Conservation (phyloP, 1,140 invertebrate species). For the Diabrotica virgifera region DNA sequence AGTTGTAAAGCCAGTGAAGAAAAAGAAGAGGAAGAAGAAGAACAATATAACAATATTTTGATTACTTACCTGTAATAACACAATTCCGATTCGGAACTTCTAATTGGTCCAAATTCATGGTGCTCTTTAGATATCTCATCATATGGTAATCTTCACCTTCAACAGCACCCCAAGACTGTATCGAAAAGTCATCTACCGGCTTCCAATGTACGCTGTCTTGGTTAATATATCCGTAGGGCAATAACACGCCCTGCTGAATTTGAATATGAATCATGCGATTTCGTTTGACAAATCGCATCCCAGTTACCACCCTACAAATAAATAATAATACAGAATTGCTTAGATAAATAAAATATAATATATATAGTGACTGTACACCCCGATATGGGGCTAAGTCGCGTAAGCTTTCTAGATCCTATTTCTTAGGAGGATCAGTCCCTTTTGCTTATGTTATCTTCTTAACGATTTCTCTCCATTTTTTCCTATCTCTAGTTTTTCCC, state of each 20-base stretch:
- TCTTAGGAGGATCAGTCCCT: too few relatives aligned
- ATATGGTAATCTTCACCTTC: slow-evolving; percentile 67
- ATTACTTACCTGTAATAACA: slow-evolving; percentile 61
- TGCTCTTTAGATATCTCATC: slow-evolving; percentile 66
- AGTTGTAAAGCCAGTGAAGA: too few relatives aligned
- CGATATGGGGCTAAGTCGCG: too few relatives aligned
- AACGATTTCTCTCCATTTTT: too few relatives aligned
- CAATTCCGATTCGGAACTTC: slow-evolving; percentile 51
- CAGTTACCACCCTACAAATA: slow-evolving; percentile 70
- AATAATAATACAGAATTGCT: too few relatives aligned
- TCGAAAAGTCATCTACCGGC: slow-evolving; percentile 59
- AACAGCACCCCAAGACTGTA: slow-evolving; percentile 49
- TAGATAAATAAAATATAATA: too few relatives aligned
- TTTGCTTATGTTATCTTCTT: too few relatives aligned
- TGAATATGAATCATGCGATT: slow-evolving; percentile 74
- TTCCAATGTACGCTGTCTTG: slow-evolving; percentile 59
- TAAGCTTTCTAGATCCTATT: too few relatives aligned
- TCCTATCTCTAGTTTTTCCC: too few relatives aligned
- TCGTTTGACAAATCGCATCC: slow-evolving; percentile 66
- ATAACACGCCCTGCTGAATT: slow-evolving; percentile 67
- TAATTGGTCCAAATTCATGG: slow-evolving; percentile 75
- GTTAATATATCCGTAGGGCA: slow-evolving; percentile 62
- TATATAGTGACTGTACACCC: too few relatives aligned
- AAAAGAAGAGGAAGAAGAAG: too few relatives aligned
- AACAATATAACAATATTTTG: not conserved